Evolutionary conservation across 2,113 vertebrate genomes (phyloP), one percentile per base, ranked within the genome.

Genomic region (Perca fluviatilis): DNA sequence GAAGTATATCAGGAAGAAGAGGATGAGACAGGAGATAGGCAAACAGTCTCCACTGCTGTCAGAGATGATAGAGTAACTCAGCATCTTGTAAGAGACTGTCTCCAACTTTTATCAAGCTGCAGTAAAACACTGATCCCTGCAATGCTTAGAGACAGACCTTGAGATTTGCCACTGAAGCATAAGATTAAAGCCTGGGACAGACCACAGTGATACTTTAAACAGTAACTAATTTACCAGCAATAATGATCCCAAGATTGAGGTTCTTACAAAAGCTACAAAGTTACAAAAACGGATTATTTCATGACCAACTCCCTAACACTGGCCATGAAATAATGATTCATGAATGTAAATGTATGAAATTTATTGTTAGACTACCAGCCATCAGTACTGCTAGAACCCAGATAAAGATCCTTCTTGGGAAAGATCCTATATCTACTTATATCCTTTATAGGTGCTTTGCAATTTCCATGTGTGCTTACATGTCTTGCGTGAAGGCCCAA

Each of bases 31-130:
- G 19, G 40, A 89, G 84, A 92, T 88, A 91, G 86, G 75, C 84
- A 75, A 56, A 61, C 69, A 86, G 92, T 82, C 90, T 92, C 91
- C 86, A 80, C 36, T 5, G 67, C 89, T 92, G 89, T 89, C 86
- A 90, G 33, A 71, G 51, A 80, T 88, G 86, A 92, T 86, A 70
- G 82, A 93, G 77, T 79, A 82, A 78, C 67, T 85, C 67, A 70
- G 71, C 70, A 66, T 87, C 58, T 85, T 65, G 46, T 58, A 62
- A 77, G 78, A 86, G 66, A 78, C 62, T 53, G 80, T 85, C 83
- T 92, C 78, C 49, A 62, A 75, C 83, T 80, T 65, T 86, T 85
- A 87, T 86, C 83, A 78, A 46, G 69, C 66, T 73, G 74, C 69
- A 70, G 79, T 83, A 84, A 91, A 86, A 68, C 71, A 61, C 76